phyloP scores from a whole-genome alignment of 2,113 vertebrate species.

The Steatornis caripensis region DNA sequence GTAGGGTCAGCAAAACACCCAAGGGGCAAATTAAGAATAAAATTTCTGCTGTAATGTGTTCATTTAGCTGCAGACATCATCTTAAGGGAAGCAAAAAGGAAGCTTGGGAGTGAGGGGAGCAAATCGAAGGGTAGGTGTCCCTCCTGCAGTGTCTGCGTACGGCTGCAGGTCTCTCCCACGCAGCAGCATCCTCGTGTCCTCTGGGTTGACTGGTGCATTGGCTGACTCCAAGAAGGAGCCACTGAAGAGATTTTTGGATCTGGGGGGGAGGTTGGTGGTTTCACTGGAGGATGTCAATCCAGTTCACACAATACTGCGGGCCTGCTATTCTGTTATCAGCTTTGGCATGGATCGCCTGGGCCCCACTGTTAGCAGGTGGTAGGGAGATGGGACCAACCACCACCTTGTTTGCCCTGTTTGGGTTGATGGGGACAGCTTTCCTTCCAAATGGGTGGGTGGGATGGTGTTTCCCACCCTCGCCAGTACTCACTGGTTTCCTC shows the following conservation, averaged over 20 bases:
- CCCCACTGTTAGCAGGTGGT: background rate
- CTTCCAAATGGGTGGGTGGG: background rate
- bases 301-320: background rate
- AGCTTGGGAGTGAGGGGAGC: background rate
- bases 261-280: background rate
- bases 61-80: slow-evolving; percentile 16
- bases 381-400: background rate
- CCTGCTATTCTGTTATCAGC: background rate
- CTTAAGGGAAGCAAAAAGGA: background rate
- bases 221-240: background rate
- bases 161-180: background rate
- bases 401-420: background rate
- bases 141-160: background rate
- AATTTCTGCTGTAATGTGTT: slow-evolving; percentile 21
- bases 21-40: slow-evolving; percentile 22
- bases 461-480: background rate
- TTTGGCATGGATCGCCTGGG: background rate
- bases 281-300: background rate
- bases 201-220: background rate
- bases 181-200: background rate
- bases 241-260: background rate
- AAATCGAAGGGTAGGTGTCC: background rate
- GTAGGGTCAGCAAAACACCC: slow-evolving; percentile 38
- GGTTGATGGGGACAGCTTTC: background rate
- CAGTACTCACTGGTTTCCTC: background rate